Percentiles rank a stretch among this genome's conserved stretches.
phyloP scores from a whole-genome alignment of 2,113 vertebrate genomes.

The Gymnocephalus cernua region DNA sequence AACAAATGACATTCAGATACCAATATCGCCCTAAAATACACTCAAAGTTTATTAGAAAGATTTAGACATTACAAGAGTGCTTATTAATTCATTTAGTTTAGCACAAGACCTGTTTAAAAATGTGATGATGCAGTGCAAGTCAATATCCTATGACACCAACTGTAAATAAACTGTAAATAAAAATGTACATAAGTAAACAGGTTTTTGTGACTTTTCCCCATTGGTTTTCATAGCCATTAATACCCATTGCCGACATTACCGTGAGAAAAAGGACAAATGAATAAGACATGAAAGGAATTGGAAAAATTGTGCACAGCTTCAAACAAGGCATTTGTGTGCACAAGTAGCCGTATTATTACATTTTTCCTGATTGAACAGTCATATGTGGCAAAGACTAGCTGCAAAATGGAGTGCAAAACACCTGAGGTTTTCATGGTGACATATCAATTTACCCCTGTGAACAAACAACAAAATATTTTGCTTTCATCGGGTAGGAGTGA shows the following conservation, averaged over 20 bases:
- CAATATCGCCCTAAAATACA: slow-evolving; percentile 74
- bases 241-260: slow-evolving; percentile 53
- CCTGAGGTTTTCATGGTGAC: slow-evolving; percentile 86
- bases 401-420: slow-evolving; percentile 87
- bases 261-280: slow-evolving; percentile 61
- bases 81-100: slow-evolving; percentile 73
- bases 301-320: slow-evolving; percentile 78
- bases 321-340: slow-evolving; percentile 84
- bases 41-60: slow-evolving; percentile 83
- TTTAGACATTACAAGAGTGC: slow-evolving; percentile 80
- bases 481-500: slow-evolving; percentile 78
- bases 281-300: slow-evolving; percentile 58
- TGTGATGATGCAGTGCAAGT: slow-evolving; percentile 70
- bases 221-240: slow-evolving; percentile 61
- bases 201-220: slow-evolving; percentile 62
- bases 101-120: slow-evolving; percentile 78
- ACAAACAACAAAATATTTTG: slow-evolving; percentile 79
- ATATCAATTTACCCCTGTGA: slow-evolving; percentile 80
- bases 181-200: slow-evolving; percentile 65
- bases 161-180: slow-evolving; percentile 67
- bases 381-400: slow-evolving; percentile 83
- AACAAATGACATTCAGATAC: slow-evolving; percentile 53
- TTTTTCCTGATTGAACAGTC: slow-evolving; percentile 82
- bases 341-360: slow-evolving; percentile 75
- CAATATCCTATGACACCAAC: slow-evolving; percentile 55